A percentile compares a stretch with the other conserved stretches of the same genome.
These are phyloP conservation scores for Epinephelus malabaricus DNA, from an alignment of 2,797 vertebrate species.

Conservation along the genomic window DNA sequence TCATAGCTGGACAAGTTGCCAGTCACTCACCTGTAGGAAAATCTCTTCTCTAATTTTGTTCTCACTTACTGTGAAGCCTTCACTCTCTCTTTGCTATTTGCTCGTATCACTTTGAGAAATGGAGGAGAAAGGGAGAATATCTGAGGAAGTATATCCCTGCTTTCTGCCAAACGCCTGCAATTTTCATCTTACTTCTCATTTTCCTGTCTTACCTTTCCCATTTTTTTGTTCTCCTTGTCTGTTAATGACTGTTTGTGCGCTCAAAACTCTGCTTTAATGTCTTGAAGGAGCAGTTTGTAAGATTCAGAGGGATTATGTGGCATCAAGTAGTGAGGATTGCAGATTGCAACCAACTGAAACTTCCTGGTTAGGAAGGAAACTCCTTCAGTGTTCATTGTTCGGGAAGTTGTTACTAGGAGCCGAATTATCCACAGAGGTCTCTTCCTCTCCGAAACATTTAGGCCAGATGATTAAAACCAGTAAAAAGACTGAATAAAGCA, in stretches of 20 bases:
- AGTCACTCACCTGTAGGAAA: conserved; percentile 33
- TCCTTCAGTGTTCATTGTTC: too few relatives aligned
- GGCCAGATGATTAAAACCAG: too few relatives aligned
- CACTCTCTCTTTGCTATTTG: conserved; percentile 51
- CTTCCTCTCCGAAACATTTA: too few relatives aligned
- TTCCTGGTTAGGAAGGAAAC: too few relatives aligned
- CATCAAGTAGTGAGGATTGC: too few relatives aligned
- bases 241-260: conserved; percentile 17
- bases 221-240: conserved; percentile 20
- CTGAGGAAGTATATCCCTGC: conserved; percentile 69
- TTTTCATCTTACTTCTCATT: conserved; percentile 53
- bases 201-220: conserved; percentile 45
- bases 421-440: too few relatives aligned
- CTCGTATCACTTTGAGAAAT: conserved; percentile 39
- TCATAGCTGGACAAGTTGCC: conserved; percentile 23
- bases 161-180: conserved; percentile 70
- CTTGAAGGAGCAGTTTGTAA: not conserved
- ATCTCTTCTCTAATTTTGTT: conserved; percentile 29
- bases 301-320: too few relatives aligned
- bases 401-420: too few relatives aligned
- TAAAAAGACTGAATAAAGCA: too few relatives aligned
- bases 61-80: conserved; percentile 39
- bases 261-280: conserved; percentile 20
- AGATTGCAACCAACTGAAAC: too few relatives aligned
- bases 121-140: conserved; percentile 57